Evolutionary conservation across 2,797 vertebrate species (phyloP), one percentile per base, ranked within the genome.

Genomic region (Cuniculus paca): DNA sequence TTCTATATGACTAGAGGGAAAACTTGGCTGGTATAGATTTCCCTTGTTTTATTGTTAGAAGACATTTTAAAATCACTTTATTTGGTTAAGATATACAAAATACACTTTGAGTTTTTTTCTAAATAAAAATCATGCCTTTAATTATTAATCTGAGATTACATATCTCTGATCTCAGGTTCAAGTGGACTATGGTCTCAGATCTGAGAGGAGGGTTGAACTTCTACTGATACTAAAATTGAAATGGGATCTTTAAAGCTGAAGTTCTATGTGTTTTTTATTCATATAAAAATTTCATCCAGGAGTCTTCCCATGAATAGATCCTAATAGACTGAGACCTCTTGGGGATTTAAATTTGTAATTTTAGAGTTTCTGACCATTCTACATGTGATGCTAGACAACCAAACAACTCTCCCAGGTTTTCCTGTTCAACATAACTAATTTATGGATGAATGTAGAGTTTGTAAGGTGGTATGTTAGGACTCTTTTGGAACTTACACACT

Each of bases 341-440:
- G 61, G 58, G 60, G 50, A 58, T 79, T 95, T 93, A 8, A 39
- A 87, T 95, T 94, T 97, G 78, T 95, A 75, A 90, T 96, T 95
- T 93, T 63, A 93, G 78, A 88, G 77, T 19, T 50, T 81, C 63
- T 88, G 92, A 72, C 13, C 87, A 60, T 77, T 86, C 65, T 79
- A 85, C 26, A 86, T 3, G 12, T 63, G 82, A 82, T 95, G 13
- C 14, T 54, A 75, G 54, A 95, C 85, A 86, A 50, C 58, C n/a
- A 34, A 89, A 20, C 72, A 39, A 82, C 81, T 56, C 63, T 48
- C 42, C 56, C 1, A 20, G 34, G 72, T 13, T 36, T 60, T 72
- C 3, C 12, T 81, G 7, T 79, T 68, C 56, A 82, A 45, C 11
- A 58, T 95, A 95, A 88, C 93, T 88, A 87, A 95, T 94, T 54